A percentile compares a stretch with the other conserved stretches of the same genome.
phyloP scores from a whole-genome alignment of 1,140 invertebrate species.

The Polypedilum pembai region DNA sequence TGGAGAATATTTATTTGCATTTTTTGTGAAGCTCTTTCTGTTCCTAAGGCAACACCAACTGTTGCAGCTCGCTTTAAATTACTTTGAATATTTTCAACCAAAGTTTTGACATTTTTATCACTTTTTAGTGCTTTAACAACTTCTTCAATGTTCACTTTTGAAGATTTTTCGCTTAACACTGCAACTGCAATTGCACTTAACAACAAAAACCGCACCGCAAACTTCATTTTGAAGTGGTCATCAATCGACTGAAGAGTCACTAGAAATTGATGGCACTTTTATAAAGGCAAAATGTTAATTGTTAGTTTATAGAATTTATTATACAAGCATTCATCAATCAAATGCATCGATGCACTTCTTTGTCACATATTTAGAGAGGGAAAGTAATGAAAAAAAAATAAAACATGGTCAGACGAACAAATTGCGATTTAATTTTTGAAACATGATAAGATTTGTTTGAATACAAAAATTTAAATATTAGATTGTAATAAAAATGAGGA shows the following conservation, averaged over 20 bases:
- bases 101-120: background rate
- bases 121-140: background rate
- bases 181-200: background rate
- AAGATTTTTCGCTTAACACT: background rate
- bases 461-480: no score
- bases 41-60: background rate
- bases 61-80: slow-evolving; percentile 3
- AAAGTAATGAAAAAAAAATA: no score
- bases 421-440: no score
- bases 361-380: background rate
- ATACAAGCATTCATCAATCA: background rate
- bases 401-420: no score
- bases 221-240: background rate
- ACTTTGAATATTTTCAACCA: background rate
- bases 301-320: background rate
- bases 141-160: background rate
- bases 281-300: slow-evolving; percentile 1
- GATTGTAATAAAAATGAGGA: no score
- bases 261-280: background rate
- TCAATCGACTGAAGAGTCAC: background rate
- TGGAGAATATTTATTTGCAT: background rate
- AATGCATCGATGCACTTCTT: background rate
- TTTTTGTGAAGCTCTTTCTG: background rate
- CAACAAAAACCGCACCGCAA: background rate
- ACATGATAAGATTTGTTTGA: no score